A percentile compares a stretch with the other conserved stretches of the same genome.
Evolutionary conservation across 1,140 invertebrate genomes (phyloP).

Genomic region (Aphaenogaster ashmeadi): DNA sequence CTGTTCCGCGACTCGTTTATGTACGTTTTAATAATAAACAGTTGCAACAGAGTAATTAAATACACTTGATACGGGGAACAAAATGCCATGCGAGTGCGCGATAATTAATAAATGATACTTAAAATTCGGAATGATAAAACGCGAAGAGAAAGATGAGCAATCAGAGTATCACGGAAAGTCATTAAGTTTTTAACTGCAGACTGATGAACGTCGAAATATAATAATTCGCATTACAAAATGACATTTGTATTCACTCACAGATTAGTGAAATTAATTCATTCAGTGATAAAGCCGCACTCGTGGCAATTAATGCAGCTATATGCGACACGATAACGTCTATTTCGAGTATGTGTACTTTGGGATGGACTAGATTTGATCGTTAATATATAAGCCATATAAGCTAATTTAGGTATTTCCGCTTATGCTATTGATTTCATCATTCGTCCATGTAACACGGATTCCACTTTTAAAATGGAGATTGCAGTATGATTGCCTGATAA

Average conservation of each 20-base stretch:
- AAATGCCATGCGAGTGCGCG: background rate
- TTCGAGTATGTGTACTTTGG: slow-evolving; percentile 27
- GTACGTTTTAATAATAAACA: slow-evolving; percentile 50
- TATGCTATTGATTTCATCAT: slow-evolving; percentile 28
- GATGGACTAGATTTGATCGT: slow-evolving; percentile 10
- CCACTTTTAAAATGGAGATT: slow-evolving; percentile 42
- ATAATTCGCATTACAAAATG: slow-evolving; percentile 20
- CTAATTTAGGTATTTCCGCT: slow-evolving; percentile 36
- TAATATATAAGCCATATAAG: slow-evolving; percentile 18
- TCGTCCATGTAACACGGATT: slow-evolving; percentile 4
- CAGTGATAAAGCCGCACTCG: background rate
- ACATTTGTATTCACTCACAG: slow-evolving; percentile 3
- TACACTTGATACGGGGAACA: background rate
- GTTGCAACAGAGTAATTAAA: slow-evolving; percentile 10
- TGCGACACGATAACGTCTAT: slow-evolving; percentile 9
- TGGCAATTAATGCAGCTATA: background rate
- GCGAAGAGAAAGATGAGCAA: background rate
- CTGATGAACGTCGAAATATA: slow-evolving; percentile 9
- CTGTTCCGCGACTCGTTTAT: slow-evolving; percentile 4
- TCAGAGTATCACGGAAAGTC: background rate
- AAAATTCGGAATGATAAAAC: slow-evolving; percentile 8
- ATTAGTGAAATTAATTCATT: slow-evolving; percentile 40
- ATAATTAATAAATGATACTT: slow-evolving; percentile 22
- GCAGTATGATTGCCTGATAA: slow-evolving; percentile 25
- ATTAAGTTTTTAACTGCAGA: slow-evolving; percentile 5